Base-by-base conservation (phyloP, 2,888 invertebrate species). In the Camptogramma bilineatum region DNA sequence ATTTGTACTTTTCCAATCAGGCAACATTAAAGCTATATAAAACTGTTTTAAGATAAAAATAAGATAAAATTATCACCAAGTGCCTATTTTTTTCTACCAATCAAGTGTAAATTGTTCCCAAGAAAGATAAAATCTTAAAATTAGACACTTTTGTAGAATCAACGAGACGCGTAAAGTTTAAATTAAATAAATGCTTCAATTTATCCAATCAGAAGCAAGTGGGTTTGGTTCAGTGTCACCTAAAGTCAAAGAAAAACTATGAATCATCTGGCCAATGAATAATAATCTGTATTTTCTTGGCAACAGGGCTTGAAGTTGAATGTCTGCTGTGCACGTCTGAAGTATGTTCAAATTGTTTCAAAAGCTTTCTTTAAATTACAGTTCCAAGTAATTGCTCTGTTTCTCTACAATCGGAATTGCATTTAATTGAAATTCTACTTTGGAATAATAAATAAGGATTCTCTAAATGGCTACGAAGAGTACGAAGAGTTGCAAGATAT, bases 101-200 rank as follows among this genome's bases (percentile, higher is more conserved):
- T 47, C 34, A 13, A 19, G 21, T 52, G 21, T n/a, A 59, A 48
- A 21, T 24, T 47, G 54, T 54, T 62, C 54, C 24, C 54, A 48
- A n/a, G 46, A 31, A 21, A 52, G 58, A 65, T 65, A 58, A 55
- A 62, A 66, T 66, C 64, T 65, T 42, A 13, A 60, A 56, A 34
- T 56, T 42, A 58, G 17, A 63, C 50, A 10, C 48, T 4, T 55
- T 64, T 55, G 58, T 55, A 34, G 52, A 57, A 52, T 62, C 21
- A 66, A 54, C 48, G 50, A 70, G 67, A 65, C 61, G 66, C 73
- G 71, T 72, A 75, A 77, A 77, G 74, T 63, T 73, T 75, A 77
- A 80, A 83, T 83, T 79, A 80, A 82, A 82, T 82, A 79, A 82
- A 79, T 73, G 77, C 66, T 75, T 57, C 70, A 72, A 70, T 78